A percentile compares a stretch with the other conserved stretches of the same genome.
Conservation (phyloP, 35 echinoderm and acorn worm genomes). For the Amphiura filiformis region DNA sequence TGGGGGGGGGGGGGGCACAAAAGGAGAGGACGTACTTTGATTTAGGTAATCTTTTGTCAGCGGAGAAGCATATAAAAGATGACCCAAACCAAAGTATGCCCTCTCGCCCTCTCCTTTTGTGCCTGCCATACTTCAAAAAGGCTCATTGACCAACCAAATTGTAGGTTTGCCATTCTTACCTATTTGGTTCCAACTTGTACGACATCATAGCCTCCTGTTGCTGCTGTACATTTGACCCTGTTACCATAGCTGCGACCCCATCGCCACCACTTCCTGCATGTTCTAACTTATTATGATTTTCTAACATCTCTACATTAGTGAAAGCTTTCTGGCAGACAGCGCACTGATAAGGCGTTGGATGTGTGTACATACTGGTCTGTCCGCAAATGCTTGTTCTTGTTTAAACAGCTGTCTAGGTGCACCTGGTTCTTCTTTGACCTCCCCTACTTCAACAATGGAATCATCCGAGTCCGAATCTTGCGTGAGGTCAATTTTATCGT, state of each 20-base stretch:
- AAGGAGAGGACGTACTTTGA: no score
- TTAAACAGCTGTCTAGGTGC: neutral
- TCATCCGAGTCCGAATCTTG: constrained; percentile 5
- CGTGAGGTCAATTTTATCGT: neutral
- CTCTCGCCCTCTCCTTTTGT: no score
- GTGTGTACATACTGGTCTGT: neutral
- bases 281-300: neutral
- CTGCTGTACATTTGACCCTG: neutral
- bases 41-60: no score
- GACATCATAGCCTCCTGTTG: neutral
- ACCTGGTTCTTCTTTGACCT: neutral
- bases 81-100: no score
- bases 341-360: neutral
- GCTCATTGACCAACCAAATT: no score
- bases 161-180: neutral
- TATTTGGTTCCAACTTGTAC: neutral
- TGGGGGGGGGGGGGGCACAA: no score
- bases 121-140: no score
- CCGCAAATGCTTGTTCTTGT: neutral
- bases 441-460: neutral
- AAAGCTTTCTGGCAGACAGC: neutral
- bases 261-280: neutral
- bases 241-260: neutral
- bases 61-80: no score
- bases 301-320: neutral